A percentile compares a stretch with the other conserved stretches of the same genome.
Conservation (phyloP, 2,797 vertebrate species). For the Tadarida brasiliensis region DNA sequence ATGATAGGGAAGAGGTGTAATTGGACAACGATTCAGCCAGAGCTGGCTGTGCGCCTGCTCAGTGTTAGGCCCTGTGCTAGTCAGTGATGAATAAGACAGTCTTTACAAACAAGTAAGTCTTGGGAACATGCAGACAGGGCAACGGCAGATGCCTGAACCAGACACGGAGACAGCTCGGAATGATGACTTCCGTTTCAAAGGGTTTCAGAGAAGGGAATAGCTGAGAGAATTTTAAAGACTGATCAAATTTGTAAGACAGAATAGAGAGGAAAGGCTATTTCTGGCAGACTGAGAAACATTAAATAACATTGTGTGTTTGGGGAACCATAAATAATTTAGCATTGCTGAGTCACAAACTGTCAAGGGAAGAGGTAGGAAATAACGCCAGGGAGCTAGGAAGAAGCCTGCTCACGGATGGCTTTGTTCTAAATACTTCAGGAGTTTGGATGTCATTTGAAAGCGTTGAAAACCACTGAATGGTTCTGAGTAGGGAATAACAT, state of each 20-base stretch:
- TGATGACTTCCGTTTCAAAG: not conserved
- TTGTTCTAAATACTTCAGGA: conserved; percentile 46
- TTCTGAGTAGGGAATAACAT: conserved; percentile 6
- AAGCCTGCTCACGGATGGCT: not conserved
- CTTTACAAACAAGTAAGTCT: not conserved
- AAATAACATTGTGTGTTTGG: conserved; percentile 48
- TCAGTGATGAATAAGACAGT: not conserved
- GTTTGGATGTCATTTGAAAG: conserved; percentile 52
- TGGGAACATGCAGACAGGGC: not conserved
- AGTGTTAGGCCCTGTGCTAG: not conserved
- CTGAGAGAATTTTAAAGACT: conserved; percentile 56
- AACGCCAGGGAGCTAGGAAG: not conserved
- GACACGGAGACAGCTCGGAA: not conserved
- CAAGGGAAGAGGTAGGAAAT: conserved; percentile 13
- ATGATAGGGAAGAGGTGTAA: not conserved
- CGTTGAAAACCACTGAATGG: conserved; percentile 49
- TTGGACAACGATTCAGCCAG: not conserved
- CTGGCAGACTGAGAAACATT: conserved; percentile 43
- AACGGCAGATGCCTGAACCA: not conserved
- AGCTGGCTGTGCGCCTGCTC: not conserved
- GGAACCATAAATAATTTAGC: conserved; percentile 35
- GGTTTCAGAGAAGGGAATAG: not conserved
- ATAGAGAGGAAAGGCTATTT: conserved; percentile 33
- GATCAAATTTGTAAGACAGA: conserved; percentile 39
- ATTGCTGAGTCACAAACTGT: conserved; percentile 16